phyloP scores from a whole-genome alignment of 2,113 vertebrate genomes.

The human (Homo sapiens) region DNA sequence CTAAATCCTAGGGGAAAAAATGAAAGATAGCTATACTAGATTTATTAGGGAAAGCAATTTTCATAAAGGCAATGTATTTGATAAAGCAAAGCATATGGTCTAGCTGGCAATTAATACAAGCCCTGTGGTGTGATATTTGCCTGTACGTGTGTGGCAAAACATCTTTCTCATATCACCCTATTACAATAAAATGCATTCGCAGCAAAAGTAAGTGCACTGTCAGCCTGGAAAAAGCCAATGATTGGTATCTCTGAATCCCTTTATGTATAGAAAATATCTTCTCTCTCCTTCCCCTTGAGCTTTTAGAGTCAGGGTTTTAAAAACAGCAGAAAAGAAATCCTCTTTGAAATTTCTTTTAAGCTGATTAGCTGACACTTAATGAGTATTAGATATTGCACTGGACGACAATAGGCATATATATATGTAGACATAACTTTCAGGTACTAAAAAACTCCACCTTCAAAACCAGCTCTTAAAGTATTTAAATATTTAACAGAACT shows the following conservation, averaged over 20 bases:
- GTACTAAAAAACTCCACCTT: background rate
- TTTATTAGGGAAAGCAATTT: slow-evolving; percentile 55
- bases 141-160: background rate
- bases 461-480: background rate
- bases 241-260: slow-evolving; percentile 17
- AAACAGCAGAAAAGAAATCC: background rate
- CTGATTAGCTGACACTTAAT: slow-evolving; percentile 42
- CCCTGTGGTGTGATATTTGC: slow-evolving; percentile 35
- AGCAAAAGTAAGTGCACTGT: background rate
- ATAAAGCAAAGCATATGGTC: slow-evolving; percentile 54
- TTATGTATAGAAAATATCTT: background rate
- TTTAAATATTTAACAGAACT: background rate
- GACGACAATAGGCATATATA: background rate
- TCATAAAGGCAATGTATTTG: slow-evolving; percentile 46
- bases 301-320: background rate
- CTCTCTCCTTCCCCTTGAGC: background rate
- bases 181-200: slow-evolving; percentile 33
- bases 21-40: background rate
- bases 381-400: background rate
- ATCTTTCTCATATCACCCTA: background rate
- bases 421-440: background rate
- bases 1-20: slow-evolving; percentile 45
- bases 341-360: slow-evolving; percentile 17
- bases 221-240: slow-evolving; percentile 15
- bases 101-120: slow-evolving; percentile 63